Evolutionary conservation across 2,888 invertebrate species (phyloP), one percentile per base, ranked within the genome.

Genomic region (Tyria jacobaeae): DNA sequence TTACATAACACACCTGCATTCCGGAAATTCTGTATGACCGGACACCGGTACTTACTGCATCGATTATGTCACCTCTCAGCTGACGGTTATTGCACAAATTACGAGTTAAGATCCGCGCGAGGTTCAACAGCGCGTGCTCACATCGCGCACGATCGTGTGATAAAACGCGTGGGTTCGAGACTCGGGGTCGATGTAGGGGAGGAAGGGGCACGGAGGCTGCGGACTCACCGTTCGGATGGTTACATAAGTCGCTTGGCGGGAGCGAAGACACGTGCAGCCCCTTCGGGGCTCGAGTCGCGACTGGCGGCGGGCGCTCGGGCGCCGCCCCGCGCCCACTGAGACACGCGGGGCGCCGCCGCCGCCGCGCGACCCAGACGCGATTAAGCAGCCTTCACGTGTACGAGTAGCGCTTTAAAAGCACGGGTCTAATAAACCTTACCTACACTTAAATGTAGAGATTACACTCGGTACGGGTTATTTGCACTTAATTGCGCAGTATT

Each of bases 201-300:
- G 88, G 86, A 84, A 83, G 85, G 85, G 87, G 88, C 80, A 82
- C 81, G 87, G 91, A 89, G 89, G 89, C 90, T 92, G 91, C 88
- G 85, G 90, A 89, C 87, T 91, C 90, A 91, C 92, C 92, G 91
- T 90, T 90, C 89, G 90, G 91, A 88, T 91, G 89, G 88, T 94
- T 94, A 94, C 85, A 91, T 94, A 94, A 94, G 93, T 87, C 90
- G 88, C 88, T 87, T 82, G 81, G 83, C 82, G 87, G 87, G 84
- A 85, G 79, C 85, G 87, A 85, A 84, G 86, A 90, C 87, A 91
- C 92, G 92, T 91, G 88, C 82, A 77, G 88, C 92, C 93, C 92
- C 90, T 84, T 73, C 78, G 90, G 90, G 92, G 92, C 89, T 87
- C 83, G 87, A 84, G 85, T 85, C 90, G 91, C 92, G 92, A 94